Evolutionary conservation across 1,140 invertebrate species (phyloP).

Genomic region (Eueides isabella): DNA sequence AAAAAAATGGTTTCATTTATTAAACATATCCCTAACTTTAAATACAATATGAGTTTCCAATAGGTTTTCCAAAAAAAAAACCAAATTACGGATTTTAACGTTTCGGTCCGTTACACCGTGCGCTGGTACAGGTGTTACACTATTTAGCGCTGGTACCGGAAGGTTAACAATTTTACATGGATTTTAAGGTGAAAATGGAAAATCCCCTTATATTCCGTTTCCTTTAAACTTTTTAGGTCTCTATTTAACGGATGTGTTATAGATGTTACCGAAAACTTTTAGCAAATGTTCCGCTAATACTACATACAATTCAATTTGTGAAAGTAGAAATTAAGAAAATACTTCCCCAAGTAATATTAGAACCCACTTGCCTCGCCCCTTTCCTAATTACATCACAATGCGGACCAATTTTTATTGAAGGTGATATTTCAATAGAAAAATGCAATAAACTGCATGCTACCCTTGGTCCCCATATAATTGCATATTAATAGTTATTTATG

Average conservation of each 20-base stretch:
- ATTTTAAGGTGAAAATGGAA: too few species aligned
- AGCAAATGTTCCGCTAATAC: too few species aligned
- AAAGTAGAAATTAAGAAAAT: not conserved
- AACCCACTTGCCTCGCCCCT: not conserved
- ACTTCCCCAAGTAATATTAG: not conserved
- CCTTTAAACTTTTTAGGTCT: too few species aligned
- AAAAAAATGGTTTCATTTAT: conserved; percentile 31
- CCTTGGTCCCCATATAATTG: conserved; percentile 56
- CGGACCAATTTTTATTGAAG: not conserved
- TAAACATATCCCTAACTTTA: conserved; percentile 33
- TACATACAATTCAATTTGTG: not conserved
- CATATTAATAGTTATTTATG: conserved; percentile 71
- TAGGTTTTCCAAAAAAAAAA: conserved; percentile 33
- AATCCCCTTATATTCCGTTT: too few species aligned
- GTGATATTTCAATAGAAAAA: conserved; percentile 39
- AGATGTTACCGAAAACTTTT: too few species aligned
- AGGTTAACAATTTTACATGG: too few species aligned
- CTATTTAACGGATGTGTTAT: too few species aligned
- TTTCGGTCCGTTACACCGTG: conserved; percentile 32
- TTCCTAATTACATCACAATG: not conserved
- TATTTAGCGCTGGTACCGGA: conserved; percentile 12
- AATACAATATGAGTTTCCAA: conserved; percentile 30
- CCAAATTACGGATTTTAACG: conserved; percentile 22
- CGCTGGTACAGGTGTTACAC: conserved; percentile 33
- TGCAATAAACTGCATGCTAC: conserved; percentile 47